A percentile compares a stretch with the other conserved stretches of the same genome.
Evolutionary conservation across 2,113 vertebrate genomes (phyloP).

Genomic region (Heterocephalus glaber): DNA sequence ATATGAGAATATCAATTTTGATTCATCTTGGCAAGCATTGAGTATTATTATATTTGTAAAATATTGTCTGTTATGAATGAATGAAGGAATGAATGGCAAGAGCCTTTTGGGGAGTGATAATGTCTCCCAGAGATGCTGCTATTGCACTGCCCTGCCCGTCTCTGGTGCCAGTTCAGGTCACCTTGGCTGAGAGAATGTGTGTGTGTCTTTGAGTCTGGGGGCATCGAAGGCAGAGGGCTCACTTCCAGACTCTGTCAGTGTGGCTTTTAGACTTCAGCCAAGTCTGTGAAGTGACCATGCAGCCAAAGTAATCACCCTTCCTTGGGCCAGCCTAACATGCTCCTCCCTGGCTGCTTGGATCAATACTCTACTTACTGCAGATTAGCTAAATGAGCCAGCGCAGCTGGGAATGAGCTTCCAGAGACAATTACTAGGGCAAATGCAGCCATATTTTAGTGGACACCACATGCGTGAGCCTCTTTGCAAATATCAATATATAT

Average conservation of each 20-base stretch:
- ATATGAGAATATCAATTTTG: constrained; percentile 19
- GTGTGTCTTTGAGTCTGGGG: too few species aligned
- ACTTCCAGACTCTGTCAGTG: not conserved
- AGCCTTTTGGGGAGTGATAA: not conserved
- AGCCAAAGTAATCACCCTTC: constrained; percentile 61
- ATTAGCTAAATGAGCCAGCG: constrained; percentile 80
- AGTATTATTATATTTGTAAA: constrained; percentile 9
- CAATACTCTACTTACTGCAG: constrained; percentile 74
- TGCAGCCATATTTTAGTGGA: constrained; percentile 75
- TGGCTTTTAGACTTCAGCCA: constrained; percentile 33
- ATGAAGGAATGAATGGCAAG: not conserved
- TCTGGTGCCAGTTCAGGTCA: not conserved
- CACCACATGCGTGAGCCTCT: constrained; percentile 69
- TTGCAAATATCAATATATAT: constrained; percentile 79
- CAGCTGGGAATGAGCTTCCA: constrained; percentile 78
- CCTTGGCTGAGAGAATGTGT: not conserved
- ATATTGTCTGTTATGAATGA: not conserved
- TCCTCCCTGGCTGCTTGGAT: constrained; percentile 71
- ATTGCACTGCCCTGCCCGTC: not conserved
- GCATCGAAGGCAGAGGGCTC: not conserved
- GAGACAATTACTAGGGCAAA: constrained; percentile 76
- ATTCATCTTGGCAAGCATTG: not conserved
- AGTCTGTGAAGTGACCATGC: constrained; percentile 29
- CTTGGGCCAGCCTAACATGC: constrained; percentile 52
- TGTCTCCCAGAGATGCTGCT: not conserved